Conservation (phyloP, 2,113 vertebrate genomes). For the Baryphthengus martii region DNA sequence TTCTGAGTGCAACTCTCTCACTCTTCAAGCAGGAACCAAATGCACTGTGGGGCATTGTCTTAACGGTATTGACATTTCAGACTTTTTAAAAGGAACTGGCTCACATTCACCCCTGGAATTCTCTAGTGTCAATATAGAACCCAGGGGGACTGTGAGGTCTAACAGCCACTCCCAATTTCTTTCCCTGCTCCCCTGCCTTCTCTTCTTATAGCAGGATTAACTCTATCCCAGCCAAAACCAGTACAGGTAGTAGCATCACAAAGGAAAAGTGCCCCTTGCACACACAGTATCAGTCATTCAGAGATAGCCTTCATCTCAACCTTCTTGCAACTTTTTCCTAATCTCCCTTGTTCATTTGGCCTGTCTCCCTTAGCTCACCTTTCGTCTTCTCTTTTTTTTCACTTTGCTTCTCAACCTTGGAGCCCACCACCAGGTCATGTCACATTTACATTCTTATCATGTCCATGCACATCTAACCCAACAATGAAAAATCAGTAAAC, state of each 20-base stretch:
- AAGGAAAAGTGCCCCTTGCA: background rate
- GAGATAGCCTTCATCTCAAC: background rate
- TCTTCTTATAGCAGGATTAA: background rate
- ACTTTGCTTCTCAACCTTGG: background rate
- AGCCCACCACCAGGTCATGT: background rate
- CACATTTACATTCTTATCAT: background rate
- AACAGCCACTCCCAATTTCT: background rate
- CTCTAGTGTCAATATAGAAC: background rate
- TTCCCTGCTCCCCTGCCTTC: background rate
- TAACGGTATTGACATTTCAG: background rate
- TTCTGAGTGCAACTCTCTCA: background rate
- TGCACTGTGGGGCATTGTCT: constrained; percentile 11
- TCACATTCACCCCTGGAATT: background rate
- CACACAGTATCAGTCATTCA: background rate
- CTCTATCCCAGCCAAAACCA: background rate
- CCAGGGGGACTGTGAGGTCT: background rate
- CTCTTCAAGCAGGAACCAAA: background rate
- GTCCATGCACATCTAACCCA: background rate
- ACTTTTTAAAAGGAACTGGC: background rate
- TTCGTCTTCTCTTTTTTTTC: background rate
- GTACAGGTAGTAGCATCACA: background rate
- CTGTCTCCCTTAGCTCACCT: background rate
- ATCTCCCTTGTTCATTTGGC: background rate
- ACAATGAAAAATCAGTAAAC: background rate
- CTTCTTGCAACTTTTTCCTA: background rate